phyloP scores from a whole-genome alignment of 2,113 vertebrate genomes.

The Mus musculus region GRCm39 chr1:186435501-186436000 shows the following conservation, averaged over 20 bases:
- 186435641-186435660: conserved; percentile 13
- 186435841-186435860: background rate
- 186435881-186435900: background rate
- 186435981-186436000: background rate
- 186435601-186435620: conserved; percentile 71
- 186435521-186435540: too few species aligned
- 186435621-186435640: conserved; percentile 58
- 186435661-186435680: background rate
- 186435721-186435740: background rate
- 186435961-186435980: background rate
- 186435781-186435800: conserved; percentile 46
- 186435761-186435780: background rate
- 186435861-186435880: background rate
- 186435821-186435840: background rate
- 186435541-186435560: conserved; percentile 38
- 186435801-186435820: conserved; percentile 37
- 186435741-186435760: background rate
- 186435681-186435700: background rate
- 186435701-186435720: background rate
- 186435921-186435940: background rate
- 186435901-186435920: conserved; percentile 36
- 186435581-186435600: background rate
- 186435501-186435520: background rate
- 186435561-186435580: background rate
- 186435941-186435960: background rate